Evolutionary conservation across 2,888 invertebrate species (phyloP), one percentile per base, ranked within the genome.

Genomic region (Tethea ocularis): DNA sequence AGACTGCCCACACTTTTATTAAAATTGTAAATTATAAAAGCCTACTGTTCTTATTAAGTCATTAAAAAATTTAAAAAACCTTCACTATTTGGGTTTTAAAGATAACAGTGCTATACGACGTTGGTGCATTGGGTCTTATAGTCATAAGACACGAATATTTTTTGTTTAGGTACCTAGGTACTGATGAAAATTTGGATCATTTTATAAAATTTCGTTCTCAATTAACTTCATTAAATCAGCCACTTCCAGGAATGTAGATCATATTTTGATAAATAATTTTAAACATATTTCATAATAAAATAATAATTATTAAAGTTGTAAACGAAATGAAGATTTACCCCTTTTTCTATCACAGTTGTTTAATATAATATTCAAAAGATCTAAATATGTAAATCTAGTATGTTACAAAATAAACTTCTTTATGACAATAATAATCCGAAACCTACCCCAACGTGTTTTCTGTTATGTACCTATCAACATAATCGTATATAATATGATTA

Each of bases 121-220:
- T n/a, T n/a, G n/a, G n/a, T n/a, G n/a, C n/a, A n/a, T n/a, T n/a
- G n/a, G n/a, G n/a, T n/a, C n/a, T n/a, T n/a, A n/a, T n/a, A n/a
- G n/a, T n/a, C n/a, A n/a, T n/a, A n/a, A n/a, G n/a, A n/a, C n/a
- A 46, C 20, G 8, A 54, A 54, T 36, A 54, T 54, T 36, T 64
- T 69, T 67, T 63, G 59, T 66, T 63, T 68, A 63, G 61, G 54
- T 59, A 52, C 61, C n/a, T n/a, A n/a, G n/a, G n/a, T n/a, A n/a
- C n/a, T 67, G 61, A 66, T 57, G 63, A 63, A 66, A 63, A 66
- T 64, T 62, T 54, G 24, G 59, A 61, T 36, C 53, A 64, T 68
- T 67, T 68, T 62, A 66, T 62, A 59, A 66, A 68, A 61, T 62
- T 61, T 66, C 62, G 57, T 59, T 61, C 60, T 62, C 51, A 61